Conservation (phyloP, 2,113 vertebrate species). For the Trochalopteron elliotii region DNA sequence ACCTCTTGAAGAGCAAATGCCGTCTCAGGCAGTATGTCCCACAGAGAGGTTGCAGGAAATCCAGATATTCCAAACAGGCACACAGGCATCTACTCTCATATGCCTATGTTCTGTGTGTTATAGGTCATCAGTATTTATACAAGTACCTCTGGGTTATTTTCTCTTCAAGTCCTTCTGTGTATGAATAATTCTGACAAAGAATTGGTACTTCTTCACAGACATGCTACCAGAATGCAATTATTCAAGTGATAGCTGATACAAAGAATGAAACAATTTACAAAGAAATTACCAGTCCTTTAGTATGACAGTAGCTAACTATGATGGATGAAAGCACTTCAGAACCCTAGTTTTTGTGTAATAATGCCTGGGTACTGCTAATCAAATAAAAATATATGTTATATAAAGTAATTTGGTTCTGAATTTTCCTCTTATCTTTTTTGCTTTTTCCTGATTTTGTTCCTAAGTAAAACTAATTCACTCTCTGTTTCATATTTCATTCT, state of each 20-base stretch:
- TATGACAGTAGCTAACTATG: neutral
- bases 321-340: neutral
- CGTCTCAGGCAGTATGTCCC: neutral
- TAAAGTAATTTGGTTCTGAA: too few relatives aligned
- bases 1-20: conserved; percentile 7
- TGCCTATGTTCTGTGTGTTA: neutral
- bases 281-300: neutral
- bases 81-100: neutral
- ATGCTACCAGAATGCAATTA: neutral
- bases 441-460: neutral
- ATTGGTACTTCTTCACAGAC: neutral
- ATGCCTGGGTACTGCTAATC: neutral
- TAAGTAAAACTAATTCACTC: neutral
- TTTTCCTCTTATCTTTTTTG: too few relatives aligned
- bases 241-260: neutral
- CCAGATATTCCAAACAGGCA: neutral
- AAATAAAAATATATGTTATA: neutral
- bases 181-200: neutral
- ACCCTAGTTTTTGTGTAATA: neutral
- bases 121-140: neutral
- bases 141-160: neutral
- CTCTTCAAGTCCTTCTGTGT: neutral
- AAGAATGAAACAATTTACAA: neutral
- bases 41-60: neutral
- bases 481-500: neutral